phyloP scores from a whole-genome alignment of 2,888 invertebrate genomes.

The Epiblema foenella region DNA sequence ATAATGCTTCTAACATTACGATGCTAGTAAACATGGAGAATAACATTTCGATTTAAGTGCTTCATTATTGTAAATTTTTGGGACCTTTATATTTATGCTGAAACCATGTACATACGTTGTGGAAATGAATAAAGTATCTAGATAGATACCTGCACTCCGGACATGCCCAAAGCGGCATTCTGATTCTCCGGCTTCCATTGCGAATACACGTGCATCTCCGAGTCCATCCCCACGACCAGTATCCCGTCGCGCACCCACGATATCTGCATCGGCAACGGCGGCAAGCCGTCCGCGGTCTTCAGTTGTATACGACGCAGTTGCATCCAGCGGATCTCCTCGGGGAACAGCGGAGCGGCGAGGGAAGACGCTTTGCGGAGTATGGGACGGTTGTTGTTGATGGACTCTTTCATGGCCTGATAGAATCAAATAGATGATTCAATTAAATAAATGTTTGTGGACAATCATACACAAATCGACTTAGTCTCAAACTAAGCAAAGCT shows the following conservation, averaged over 20 bases:
- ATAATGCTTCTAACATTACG: background rate
- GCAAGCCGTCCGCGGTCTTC: constrained; percentile 97
- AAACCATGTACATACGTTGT: background rate
- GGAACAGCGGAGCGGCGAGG: constrained; percentile 93
- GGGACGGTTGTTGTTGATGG: constrained; percentile 92
- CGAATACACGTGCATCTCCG: constrained; percentile 99
- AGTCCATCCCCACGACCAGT: constrained; percentile 99
- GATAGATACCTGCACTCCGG: constrained; percentile 61
- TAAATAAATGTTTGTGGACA: too few relatives aligned
- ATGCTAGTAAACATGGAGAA: too few relatives aligned
- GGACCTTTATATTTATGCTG: too few relatives aligned
- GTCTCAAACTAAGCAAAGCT: too few relatives aligned
- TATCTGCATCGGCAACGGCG: constrained; percentile 98
- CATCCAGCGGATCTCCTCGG: constrained; percentile 98
- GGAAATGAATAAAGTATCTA: too few relatives aligned
- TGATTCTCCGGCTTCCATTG: constrained; percentile 95
- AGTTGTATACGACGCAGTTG: constrained; percentile 95
- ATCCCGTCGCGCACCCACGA: constrained; percentile 99
- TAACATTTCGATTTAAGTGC: too few relatives aligned
- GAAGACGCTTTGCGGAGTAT: constrained; percentile 96
- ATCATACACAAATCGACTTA: too few relatives aligned
- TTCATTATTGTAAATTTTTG: too few relatives aligned
- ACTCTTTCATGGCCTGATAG: constrained; percentile 91
- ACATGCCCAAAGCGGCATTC: constrained; percentile 60
- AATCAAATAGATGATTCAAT: too few relatives aligned